Conservation (phyloP, 2,888 invertebrate species). For the Conchocele bisecta region DNA sequence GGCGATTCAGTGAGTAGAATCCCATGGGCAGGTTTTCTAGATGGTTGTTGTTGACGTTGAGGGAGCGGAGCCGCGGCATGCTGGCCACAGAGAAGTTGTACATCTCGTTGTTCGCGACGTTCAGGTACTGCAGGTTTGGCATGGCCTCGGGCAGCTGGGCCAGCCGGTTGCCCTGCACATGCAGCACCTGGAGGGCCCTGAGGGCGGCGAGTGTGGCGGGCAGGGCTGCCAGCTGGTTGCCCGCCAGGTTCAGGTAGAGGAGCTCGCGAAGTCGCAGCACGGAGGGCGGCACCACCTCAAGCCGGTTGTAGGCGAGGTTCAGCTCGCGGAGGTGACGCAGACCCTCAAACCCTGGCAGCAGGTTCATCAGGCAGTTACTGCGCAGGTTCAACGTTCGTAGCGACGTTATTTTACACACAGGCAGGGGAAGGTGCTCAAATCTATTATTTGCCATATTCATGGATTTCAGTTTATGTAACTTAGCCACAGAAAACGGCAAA, state of each 20-base stretch:
- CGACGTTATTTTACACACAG: conserved; percentile 70
- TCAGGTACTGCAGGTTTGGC: conserved; percentile 71
- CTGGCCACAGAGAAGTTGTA: conserved; percentile 74
- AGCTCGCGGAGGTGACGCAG: conserved; percentile 73
- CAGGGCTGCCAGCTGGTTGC: conserved; percentile 69
- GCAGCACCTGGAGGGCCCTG: conserved; percentile 69
- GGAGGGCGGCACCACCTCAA: conserved; percentile 70
- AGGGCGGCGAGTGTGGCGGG: conserved; percentile 65
- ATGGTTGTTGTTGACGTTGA: conserved; percentile 74
- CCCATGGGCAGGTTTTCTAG: conserved; percentile 78
- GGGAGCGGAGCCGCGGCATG: conserved; percentile 72
- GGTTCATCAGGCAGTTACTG: conserved; percentile 72
- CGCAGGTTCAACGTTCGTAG: conserved; percentile 65
- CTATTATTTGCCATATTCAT: conserved; percentile 77
- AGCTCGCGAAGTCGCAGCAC: conserved; percentile 69
- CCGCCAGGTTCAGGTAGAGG: conserved; percentile 70
- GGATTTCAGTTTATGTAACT: conserved; percentile 69
- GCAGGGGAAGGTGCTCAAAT: conserved; percentile 77
- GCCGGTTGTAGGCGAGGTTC: conserved; percentile 75
- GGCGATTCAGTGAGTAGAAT: conserved; percentile 66
- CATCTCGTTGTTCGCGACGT: conserved; percentile 75
- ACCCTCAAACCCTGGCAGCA: conserved; percentile 76
- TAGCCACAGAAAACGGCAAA: conserved; percentile 75
- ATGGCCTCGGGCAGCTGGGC: conserved; percentile 68
- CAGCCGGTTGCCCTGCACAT: conserved; percentile 74